Conservation (phyloP, 2,797 vertebrate species). For the Naso thynnoides region DNA sequence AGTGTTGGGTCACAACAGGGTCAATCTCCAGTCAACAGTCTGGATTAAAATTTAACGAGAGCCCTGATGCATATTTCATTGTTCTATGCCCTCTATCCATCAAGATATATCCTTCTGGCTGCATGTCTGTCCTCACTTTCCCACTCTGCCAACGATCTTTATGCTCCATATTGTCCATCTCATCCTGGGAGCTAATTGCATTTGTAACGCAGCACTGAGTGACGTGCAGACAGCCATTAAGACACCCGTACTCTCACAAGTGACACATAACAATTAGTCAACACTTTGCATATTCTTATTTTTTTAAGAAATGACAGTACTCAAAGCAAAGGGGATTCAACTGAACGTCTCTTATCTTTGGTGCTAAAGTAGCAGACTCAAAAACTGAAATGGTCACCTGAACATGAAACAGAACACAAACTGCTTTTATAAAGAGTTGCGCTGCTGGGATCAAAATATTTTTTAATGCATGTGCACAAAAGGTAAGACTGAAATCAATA, state of each 20-base stretch:
- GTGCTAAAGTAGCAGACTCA: not conserved
- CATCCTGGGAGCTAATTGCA: conserved; percentile 25
- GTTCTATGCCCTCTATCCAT: conserved; percentile 67
- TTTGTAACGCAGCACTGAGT: conserved; percentile 35
- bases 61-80: conserved; percentile 82
- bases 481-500: conserved; percentile 54
- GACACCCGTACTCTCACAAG: conserved; percentile 23
- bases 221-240: conserved; percentile 32
- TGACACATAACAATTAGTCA: conserved; percentile 19
- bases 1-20: conserved; percentile 77
- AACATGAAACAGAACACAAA: conserved; percentile 27
- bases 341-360: conserved; percentile 7
- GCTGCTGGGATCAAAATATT: conserved; percentile 26
- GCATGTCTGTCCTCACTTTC: conserved; percentile 35
- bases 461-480: conserved; percentile 20
- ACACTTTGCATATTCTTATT: conserved; percentile 14
- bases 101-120: conserved; percentile 55
- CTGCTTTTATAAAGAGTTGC: conserved; percentile 1
- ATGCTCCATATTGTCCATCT: conserved; percentile 49
- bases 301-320: conserved; percentile 1
- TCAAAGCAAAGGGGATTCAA: conserved; percentile 19
- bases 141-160: conserved; percentile 20
- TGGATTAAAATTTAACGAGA: conserved; percentile 80
- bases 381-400: conserved; percentile 29
- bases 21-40: conserved; percentile 80